Evolutionary conservation across 1,140 invertebrate species (phyloP).

Genomic region (Protaetia brevitarsis): DNA sequence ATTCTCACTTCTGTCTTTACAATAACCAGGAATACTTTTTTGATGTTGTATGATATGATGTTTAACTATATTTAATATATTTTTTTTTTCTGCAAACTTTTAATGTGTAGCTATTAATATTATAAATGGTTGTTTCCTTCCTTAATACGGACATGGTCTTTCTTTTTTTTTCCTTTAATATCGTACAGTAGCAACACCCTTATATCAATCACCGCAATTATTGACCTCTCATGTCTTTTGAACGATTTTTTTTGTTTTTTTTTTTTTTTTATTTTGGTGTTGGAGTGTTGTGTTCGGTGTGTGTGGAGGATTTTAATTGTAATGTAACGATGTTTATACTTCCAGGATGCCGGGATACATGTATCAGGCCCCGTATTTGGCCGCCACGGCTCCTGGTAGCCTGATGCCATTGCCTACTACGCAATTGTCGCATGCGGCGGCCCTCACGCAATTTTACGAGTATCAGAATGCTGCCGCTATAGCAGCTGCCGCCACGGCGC

Average conservation of each 20-base stretch:
- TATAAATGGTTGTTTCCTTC: slow-evolving; percentile 24
- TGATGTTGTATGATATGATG: slow-evolving; percentile 22
- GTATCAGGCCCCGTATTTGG: slow-evolving; percentile 67
- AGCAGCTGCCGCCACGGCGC: slow-evolving; percentile 62
- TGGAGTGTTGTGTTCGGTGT: slow-evolving; percentile 21
- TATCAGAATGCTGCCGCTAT: slow-evolving; percentile 63
- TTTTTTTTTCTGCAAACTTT: background rate
- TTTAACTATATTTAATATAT: too few relatives aligned
- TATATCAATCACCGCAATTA: background rate
- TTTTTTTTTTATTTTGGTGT: slow-evolving; percentile 26
- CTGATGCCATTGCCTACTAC: slow-evolving; percentile 61
- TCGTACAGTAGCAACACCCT: slow-evolving; percentile 4
- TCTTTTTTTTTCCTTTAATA: too few relatives aligned
- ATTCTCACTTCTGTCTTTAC: background rate
- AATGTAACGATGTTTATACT: slow-evolving; percentile 33
- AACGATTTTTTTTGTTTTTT: slow-evolving; percentile 20
- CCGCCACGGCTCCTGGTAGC: slow-evolving; percentile 58
- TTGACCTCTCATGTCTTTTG: slow-evolving; percentile 9
- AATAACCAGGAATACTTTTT: background rate
- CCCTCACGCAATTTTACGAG: slow-evolving; percentile 71
- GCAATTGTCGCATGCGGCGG: slow-evolving; percentile 68
- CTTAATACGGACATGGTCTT: slow-evolving; percentile 18
- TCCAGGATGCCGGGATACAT: slow-evolving; percentile 72
- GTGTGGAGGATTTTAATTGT: background rate
- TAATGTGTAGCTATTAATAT: slow-evolving; percentile 25